A percentile compares a stretch with the other conserved stretches of the same genome.
Conservation (phyloP, 1,140 invertebrate genomes). For the Lepidurus couesii region DNA sequence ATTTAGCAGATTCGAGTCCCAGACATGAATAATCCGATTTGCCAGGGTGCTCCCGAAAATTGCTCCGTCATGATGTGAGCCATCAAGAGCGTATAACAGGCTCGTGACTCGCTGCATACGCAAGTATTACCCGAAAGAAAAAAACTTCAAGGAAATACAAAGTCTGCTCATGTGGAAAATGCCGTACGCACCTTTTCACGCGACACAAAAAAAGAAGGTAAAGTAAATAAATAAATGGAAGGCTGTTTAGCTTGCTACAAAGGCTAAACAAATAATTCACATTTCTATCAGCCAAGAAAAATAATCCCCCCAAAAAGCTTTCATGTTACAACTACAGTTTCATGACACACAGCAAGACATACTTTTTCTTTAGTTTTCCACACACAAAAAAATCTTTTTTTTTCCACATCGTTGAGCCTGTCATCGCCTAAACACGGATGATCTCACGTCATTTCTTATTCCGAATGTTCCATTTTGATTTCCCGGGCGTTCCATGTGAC, state of each 20-base stretch:
- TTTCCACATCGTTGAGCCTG: no score
- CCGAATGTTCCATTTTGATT: constrained; percentile 4
- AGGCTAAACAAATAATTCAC: background rate
- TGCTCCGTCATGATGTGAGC: background rate
- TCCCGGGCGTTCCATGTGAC: background rate
- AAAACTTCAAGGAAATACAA: background rate
- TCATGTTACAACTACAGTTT: background rate
- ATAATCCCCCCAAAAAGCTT: background rate
- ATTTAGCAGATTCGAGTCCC: background rate
- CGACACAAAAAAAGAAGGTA: background rate
- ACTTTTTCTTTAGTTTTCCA: no score
- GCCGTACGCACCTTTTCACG: background rate
- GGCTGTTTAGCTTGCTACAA: background rate
- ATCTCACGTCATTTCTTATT: background rate
- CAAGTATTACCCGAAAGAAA: background rate
- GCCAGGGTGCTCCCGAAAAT: constrained; percentile 9
- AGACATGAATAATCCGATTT: constrained; percentile 5
- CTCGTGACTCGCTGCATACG: constrained; percentile 9
- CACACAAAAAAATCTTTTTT: no score
- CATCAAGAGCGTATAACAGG: background rate
- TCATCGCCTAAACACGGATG: background rate
- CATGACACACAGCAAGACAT: no score
- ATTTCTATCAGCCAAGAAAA: background rate
- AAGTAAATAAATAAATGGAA: background rate
- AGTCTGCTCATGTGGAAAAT: constrained; percentile 17